Percentiles rank a stretch among this genome's conserved stretches.
These are phyloP conservation scores for Stramonita haemastoma DNA, from an alignment of 2,888 invertebrate genomes.

Conservation along the genomic window DNA sequence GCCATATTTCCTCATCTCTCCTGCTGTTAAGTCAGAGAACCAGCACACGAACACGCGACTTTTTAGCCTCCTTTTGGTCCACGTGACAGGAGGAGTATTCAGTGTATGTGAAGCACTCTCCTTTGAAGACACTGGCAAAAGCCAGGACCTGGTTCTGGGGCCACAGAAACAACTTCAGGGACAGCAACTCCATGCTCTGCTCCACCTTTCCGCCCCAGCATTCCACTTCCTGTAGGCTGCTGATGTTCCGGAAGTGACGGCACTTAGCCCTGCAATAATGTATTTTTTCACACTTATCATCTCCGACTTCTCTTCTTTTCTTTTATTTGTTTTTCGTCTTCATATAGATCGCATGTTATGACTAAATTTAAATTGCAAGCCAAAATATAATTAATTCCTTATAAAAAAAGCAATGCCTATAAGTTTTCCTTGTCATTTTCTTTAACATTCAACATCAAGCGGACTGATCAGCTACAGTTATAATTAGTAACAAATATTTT, in stretches of 20 bases:
- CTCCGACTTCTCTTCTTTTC: background rate
- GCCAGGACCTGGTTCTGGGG: background rate
- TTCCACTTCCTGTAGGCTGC: slow-evolving; percentile 35
- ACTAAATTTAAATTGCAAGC: too few relatives aligned
- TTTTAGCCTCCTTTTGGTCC: background rate
- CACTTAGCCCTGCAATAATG: slow-evolving; percentile 22
- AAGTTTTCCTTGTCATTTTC: too few relatives aligned
- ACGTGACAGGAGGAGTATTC: slow-evolving; percentile 21
- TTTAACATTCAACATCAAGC: too few relatives aligned
- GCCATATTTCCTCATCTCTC: slow-evolving; percentile 17
- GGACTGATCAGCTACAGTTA: too few relatives aligned
- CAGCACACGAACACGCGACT: background rate
- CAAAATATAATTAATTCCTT: too few relatives aligned
- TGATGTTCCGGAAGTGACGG: slow-evolving; percentile 23
- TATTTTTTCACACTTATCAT: background rate
- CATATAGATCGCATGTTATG: background rate
- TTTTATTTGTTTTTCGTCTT: background rate
- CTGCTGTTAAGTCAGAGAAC: background rate
- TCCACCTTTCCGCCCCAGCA: slow-evolving; percentile 28
- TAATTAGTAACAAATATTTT: too few relatives aligned
- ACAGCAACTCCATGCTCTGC: background rate
- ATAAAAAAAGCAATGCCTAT: too few relatives aligned
- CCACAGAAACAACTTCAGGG: slow-evolving; percentile 8
- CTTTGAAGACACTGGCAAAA: background rate
- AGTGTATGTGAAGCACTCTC: slow-evolving; percentile 24